Conservation (phyloP, 2,113 vertebrate genomes). For the Platysteira castanea region DNA sequence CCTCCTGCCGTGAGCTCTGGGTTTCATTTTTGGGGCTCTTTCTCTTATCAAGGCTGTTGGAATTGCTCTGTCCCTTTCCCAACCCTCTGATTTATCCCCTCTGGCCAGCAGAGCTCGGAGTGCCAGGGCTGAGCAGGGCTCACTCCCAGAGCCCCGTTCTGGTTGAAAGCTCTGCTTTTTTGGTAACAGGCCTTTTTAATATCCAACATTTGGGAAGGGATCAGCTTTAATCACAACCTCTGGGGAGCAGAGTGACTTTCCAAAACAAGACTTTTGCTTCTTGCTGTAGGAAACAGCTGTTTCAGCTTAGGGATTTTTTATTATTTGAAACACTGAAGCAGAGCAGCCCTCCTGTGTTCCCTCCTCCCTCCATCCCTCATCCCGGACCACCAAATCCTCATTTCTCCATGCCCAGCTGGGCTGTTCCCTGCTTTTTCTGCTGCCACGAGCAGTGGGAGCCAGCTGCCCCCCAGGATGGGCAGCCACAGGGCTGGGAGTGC, state of each 20-base stretch:
- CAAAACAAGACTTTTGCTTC: not conserved
- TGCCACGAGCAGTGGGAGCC: not conserved
- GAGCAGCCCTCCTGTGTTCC: not conserved
- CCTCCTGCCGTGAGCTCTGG: not conserved
- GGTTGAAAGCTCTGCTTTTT: not conserved
- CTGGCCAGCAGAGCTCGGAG: not conserved
- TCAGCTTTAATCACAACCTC: not conserved
- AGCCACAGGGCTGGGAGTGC: not conserved
- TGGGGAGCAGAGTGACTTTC: not conserved
- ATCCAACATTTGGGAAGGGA: not conserved
- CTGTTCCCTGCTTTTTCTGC: not conserved
- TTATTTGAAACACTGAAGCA: not conserved
- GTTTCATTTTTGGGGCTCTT: not conserved
- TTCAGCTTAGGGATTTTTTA: not conserved
- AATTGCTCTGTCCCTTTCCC: not conserved
- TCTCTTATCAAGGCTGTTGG: not conserved
- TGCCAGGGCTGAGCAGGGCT: not conserved
- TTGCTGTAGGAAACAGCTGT: not conserved
- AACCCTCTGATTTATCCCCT: not conserved
- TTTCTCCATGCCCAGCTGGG: not conserved
- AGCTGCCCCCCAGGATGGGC: not conserved
- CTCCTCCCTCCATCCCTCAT: not conserved
- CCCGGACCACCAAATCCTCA: accelerated
- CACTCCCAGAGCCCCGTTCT: not conserved
- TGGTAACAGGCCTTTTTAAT: not conserved